Evolutionary conservation across 2,797 vertebrate species (phyloP).

Genomic region (Leptatherina wallacei): DNA sequence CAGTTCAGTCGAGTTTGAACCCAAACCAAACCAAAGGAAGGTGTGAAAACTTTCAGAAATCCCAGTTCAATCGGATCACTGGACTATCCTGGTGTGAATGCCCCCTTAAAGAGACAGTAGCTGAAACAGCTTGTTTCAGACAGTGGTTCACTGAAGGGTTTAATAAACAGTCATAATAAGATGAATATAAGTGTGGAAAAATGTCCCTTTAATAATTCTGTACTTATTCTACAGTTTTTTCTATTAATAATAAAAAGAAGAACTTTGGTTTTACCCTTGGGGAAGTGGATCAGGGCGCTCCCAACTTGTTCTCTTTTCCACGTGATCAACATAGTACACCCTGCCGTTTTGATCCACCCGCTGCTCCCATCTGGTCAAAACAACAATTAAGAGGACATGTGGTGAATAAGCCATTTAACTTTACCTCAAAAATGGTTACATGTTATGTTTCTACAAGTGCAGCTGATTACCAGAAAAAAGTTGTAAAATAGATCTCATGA

Average conservation of each 20-base stretch:
- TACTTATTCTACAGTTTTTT: background rate
- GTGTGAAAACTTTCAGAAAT: too few species aligned
- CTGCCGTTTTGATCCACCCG: conserved; percentile 93
- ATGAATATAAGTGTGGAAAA: background rate
- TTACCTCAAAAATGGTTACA: background rate
- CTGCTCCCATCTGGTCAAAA: conserved; percentile 92
- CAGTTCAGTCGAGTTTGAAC: too few species aligned
- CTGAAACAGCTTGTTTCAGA: background rate
- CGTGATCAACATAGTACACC: conserved; percentile 96
- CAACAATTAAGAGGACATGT: conserved; percentile 2
- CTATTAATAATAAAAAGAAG: fast-evolving
- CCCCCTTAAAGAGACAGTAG: background rate
- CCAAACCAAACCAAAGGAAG: too few species aligned
- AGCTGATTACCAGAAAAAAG: too few species aligned
- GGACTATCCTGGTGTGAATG: too few species aligned
- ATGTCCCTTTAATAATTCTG: background rate
- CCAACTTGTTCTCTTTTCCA: conserved; percentile 98
- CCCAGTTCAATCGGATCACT: too few species aligned
- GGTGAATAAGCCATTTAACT: background rate
- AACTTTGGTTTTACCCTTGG: conserved; percentile 84
- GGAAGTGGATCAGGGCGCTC: conserved; percentile 96
- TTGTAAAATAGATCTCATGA: too few species aligned
- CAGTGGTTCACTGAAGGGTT: background rate
- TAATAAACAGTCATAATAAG: background rate
- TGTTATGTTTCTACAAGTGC: background rate